These are phyloP conservation scores for Dendrolimus pini DNA, from an alignment of 2,888 invertebrate species.

Conservation along the genomic window DNA sequence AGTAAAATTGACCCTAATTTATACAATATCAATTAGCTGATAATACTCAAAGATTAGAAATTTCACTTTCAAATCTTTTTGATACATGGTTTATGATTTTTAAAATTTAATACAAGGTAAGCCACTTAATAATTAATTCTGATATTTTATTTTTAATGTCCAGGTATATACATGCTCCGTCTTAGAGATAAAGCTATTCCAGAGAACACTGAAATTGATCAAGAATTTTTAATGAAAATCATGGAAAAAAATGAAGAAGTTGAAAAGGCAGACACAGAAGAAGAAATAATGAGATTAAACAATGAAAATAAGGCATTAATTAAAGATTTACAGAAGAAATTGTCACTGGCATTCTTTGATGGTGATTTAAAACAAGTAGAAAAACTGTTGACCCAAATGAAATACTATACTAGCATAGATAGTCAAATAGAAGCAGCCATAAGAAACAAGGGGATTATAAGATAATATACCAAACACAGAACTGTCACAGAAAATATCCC, in stretches of 20 bases:
- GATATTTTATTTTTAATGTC: constrained; percentile 14
- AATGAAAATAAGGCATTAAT: constrained; percentile 75
- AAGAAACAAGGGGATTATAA: constrained; percentile 75
- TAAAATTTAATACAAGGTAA: too few species aligned
- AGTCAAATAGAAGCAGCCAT: constrained; percentile 83
- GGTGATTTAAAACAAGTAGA: constrained; percentile 81
- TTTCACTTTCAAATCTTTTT: too few species aligned
- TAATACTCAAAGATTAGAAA: too few species aligned
- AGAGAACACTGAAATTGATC: constrained; percentile 81
- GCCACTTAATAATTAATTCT: too few species aligned
- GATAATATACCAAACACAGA: constrained; percentile 21
- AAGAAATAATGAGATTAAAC: constrained; percentile 76
- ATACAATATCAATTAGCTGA: too few species aligned
- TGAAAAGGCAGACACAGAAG: constrained; percentile 78
- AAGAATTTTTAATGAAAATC: constrained; percentile 85
- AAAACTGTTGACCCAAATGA: constrained; percentile 82
- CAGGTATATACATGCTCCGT: constrained; percentile 86
- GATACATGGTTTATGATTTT: too few species aligned
- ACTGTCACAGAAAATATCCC: too few species aligned
- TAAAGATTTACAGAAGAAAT: constrained; percentile 66
- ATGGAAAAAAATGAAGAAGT: constrained; percentile 95
- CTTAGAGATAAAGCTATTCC: constrained; percentile 80
- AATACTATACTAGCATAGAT: constrained; percentile 89
- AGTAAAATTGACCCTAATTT: too few species aligned
- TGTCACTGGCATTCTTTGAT: constrained; percentile 80